Evolutionary conservation across 2,797 vertebrate genomes (phyloP).

Genomic region (Mormyrops boulengeri): DNA sequence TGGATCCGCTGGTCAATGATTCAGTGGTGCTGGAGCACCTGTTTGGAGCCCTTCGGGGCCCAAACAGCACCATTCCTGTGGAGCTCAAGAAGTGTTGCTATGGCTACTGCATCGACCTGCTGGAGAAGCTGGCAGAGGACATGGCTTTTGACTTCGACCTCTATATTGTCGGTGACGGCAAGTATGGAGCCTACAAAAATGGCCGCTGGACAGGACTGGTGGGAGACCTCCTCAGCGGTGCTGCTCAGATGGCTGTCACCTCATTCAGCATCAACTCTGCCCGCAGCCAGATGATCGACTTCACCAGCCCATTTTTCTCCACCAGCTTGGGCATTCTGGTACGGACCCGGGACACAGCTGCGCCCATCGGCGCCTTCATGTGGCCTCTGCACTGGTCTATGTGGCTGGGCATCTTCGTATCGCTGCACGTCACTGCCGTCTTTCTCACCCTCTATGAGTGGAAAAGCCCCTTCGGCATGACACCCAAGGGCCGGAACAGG

Average conservation of each 20-base stretch:
- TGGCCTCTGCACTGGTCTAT: slow-evolving; percentile 98
- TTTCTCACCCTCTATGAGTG: slow-evolving; percentile 96
- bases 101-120: slow-evolving; percentile 90
- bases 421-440: slow-evolving; percentile 89
- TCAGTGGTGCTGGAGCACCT: slow-evolving; percentile 70
- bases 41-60: slow-evolving; percentile 75
- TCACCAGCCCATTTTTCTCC: slow-evolving; percentile 96
- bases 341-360: slow-evolving; percentile 86
- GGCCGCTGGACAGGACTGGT: slow-evolving; percentile 94
- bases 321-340: slow-evolving; percentile 94
- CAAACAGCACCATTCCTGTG: slow-evolving; percentile 75
- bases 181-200: slow-evolving; percentile 87
- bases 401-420: slow-evolving; percentile 97
- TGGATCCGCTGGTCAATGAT: slow-evolving; percentile 85
- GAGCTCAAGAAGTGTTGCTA: slow-evolving; percentile 90
- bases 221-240: slow-evolving; percentile 85
- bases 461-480: slow-evolving; percentile 97
- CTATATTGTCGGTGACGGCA: slow-evolving; percentile 94
- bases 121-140: slow-evolving; percentile 92
- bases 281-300: slow-evolving; percentile 93
- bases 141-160: slow-evolving; percentile 94
- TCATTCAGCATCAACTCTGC: slow-evolving; percentile 97
- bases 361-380: slow-evolving; percentile 97
- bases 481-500: slow-evolving; percentile 86
- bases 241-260: slow-evolving; percentile 88